Conservation (phyloP, 2,888 invertebrate species). For the Spilarctia lutea region DNA sequence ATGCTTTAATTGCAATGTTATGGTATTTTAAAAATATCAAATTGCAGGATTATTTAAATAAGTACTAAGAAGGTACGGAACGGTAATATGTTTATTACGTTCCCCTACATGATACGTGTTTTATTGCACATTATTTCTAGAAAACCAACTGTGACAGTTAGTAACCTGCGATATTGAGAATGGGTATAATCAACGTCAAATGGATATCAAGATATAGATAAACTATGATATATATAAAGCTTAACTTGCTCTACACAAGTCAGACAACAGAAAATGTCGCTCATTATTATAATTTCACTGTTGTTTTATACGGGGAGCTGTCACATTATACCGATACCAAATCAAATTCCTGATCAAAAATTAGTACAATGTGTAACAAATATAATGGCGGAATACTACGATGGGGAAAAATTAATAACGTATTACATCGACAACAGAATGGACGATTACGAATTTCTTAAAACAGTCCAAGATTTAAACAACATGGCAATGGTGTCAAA, state of each 20-base stretch:
- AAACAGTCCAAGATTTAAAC: conserved; percentile 23
- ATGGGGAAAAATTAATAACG: conserved; percentile 27
- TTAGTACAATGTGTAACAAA: conserved; percentile 35
- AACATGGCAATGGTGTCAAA: conserved; percentile 21
- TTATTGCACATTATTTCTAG: not conserved
- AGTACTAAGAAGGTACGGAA: not conserved
- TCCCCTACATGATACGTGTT: not conserved
- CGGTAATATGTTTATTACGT: not conserved
- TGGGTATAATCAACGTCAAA: conserved; percentile 13
- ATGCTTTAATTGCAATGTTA: too few relatives aligned
- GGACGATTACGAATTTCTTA: conserved; percentile 30
- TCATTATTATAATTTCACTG: conserved; percentile 14
- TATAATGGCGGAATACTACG: conserved; percentile 35
- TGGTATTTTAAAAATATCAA: too few relatives aligned
- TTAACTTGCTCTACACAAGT: not conserved
- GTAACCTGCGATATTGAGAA: not conserved
- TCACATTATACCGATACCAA: conserved; percentile 6
- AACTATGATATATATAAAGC: conserved; percentile 10
- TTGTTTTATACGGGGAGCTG: conserved; percentile 3
- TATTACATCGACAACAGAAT: conserved; percentile 29
- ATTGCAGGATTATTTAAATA: too few relatives aligned
- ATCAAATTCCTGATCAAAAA: not conserved
- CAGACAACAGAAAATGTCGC: conserved; percentile 13
- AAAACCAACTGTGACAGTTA: not conserved
- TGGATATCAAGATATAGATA: conserved; percentile 15